Base-by-base conservation (phyloP, 2,888 invertebrate genomes). In the Deilephila porcellus region DNA sequence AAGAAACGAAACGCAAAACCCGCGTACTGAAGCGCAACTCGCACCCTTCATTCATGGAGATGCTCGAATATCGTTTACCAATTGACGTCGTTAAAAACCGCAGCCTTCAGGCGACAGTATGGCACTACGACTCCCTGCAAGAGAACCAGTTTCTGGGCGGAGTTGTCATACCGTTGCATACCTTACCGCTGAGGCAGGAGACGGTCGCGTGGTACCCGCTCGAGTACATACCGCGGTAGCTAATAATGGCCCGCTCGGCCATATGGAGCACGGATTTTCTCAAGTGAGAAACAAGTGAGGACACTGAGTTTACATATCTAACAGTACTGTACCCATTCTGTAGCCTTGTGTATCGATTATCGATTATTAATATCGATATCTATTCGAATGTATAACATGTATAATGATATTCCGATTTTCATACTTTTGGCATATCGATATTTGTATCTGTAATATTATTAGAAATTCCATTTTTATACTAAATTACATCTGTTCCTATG, bases 31-130 rank as follows among this genome's bases (percentile, higher is more conserved):
- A 97, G 83, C 97, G 97, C 80, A 98, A 98, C 86, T 98, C 98
- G 84, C 98, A 99, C 91, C 99, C 99, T 0, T 98, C 99, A 25
- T 99, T 99, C 92, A 99, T 99, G 98, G 98, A 99, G 95, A 98
- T 98, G 97, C 94, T 99, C 88, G 98, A 98, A 86, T 99, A 99
- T 86, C 96, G 98, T 76, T 96, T 98, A 94, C 96, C 98, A 0
- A 86, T 98, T 77, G 98, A 98, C 71, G 96, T 97, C 62, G 96
- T 99, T 20, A 96, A 96, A 85, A 95, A 95, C 79, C 95, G 98
- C 70, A 96, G 96, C 14, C 92, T 99, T n/a, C 98, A 98, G 89
- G 98, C 98, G 0, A 98, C 99, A 0, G 97, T 99, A 14, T 99
- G 99, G 99, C 97, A 98, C 88, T 98, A 98, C 90, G 99, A 99